Evolutionary conservation across 2,113 vertebrate genomes (phyloP).

Genomic region (Istiophorus platypterus): DNA sequence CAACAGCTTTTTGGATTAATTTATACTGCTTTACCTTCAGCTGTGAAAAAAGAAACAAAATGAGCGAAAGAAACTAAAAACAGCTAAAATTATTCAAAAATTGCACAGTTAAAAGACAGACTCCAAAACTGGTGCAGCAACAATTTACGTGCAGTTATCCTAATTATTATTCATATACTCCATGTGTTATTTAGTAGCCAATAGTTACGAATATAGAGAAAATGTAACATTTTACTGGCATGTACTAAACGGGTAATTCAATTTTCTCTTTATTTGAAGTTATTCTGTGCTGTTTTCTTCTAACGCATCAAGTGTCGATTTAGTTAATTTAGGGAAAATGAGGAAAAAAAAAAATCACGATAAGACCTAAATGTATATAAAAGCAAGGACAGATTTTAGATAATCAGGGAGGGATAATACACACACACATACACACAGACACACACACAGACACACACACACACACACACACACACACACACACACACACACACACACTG

Average conservation of each 20-base stretch:
- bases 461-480: neutral
- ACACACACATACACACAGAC: too few species aligned
- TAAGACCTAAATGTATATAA: neutral
- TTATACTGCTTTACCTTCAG: constrained; percentile 87
- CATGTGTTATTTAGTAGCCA: neutral
- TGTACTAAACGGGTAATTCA: neutral
- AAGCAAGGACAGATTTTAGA: constrained; percentile 37
- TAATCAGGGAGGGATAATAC: neutral
- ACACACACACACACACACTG: constrained; percentile 32
- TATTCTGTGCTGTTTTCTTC: neutral
- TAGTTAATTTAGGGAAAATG: neutral
- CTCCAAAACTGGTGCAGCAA: neutral
- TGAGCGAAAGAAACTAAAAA: neutral
- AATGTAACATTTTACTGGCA: neutral
- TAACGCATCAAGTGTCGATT: constrained; percentile 1
- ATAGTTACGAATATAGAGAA: neutral
- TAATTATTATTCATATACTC: neutral
- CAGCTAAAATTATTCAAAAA: constrained; percentile 7
- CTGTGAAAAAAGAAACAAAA: constrained; percentile 67
- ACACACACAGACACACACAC: constrained; percentile 18
- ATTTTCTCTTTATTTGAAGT: neutral
- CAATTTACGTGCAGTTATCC: neutral
- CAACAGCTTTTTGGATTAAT: constrained; percentile 93
- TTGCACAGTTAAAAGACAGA: neutral
- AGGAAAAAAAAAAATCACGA: neutral